phyloP scores from a whole-genome alignment of 1,140 invertebrate species.

The Paralvinella palmiformis region DNA sequence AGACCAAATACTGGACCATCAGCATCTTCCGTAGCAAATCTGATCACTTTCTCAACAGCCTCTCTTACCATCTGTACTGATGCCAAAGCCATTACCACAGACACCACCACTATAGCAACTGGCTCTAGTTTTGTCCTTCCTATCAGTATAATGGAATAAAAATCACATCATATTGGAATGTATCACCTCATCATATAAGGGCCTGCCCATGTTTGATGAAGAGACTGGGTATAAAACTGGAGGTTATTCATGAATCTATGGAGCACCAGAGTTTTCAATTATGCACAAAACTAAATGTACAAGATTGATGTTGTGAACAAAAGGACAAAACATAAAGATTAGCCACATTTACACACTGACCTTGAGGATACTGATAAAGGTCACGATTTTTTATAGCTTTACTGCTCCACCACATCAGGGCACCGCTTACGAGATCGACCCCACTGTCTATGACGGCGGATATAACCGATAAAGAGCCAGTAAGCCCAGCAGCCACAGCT shows the following conservation, averaged over 20 bases:
- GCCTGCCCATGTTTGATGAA: background rate
- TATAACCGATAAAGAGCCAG: slow-evolving; percentile 53
- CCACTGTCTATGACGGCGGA: slow-evolving; percentile 51
- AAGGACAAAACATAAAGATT: background rate
- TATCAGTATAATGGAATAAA: background rate
- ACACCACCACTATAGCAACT: slow-evolving; percentile 46
- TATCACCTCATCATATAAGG: background rate
- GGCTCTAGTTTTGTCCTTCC: slow-evolving; percentile 50
- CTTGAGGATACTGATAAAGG: slow-evolving; percentile 51
- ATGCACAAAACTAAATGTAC: background rate
- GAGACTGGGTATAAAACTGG: background rate
- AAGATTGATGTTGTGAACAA: background rate
- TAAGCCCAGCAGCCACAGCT: slow-evolving; percentile 45
- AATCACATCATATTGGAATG: background rate
- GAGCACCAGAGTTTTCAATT: background rate
- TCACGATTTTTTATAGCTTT: slow-evolving; percentile 46
- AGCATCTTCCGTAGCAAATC: background rate
- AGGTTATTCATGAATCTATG: background rate
- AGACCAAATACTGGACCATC: slow-evolving; percentile 9
- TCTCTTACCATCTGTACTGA: slow-evolving; percentile 42
- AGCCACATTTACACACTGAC: too few species aligned
- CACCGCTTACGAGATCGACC: slow-evolving; percentile 50
- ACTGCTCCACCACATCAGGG: slow-evolving; percentile 50
- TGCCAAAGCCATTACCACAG: slow-evolving; percentile 52
- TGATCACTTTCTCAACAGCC: slow-evolving; percentile 9